These are phyloP conservation scores for Montipora capitata DNA, from an alignment of 92 coral and sea anemone genomes.

Conservation along the genomic window DNA sequence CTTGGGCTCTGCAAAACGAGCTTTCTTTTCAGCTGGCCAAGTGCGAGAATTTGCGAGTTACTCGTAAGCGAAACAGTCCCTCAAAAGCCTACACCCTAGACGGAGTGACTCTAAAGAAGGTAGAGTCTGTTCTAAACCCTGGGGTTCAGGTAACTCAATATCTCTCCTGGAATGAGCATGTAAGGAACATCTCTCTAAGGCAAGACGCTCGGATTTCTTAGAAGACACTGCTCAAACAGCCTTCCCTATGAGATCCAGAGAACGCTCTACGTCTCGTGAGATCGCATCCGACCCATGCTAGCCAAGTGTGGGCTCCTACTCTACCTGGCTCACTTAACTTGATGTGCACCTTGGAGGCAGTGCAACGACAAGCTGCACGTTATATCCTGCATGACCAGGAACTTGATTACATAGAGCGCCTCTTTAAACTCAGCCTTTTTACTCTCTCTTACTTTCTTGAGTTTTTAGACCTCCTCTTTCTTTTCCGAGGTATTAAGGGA, in stretches of 20 bases:
- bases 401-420: too few relatives aligned
- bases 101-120: conserved; percentile 6
- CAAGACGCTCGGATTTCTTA: conserved; percentile 48
- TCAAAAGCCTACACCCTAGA: conserved; percentile 4
- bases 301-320: conserved; percentile 49
- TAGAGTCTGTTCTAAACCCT: conserved; percentile 22
- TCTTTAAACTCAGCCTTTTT: too few relatives aligned
- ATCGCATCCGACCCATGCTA: conserved; percentile 61
- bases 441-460: too few relatives aligned
- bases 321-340: conserved; percentile 36
- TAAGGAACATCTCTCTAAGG: conserved; percentile 42
- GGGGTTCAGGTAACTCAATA: conserved; percentile 37
- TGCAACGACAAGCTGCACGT: too few relatives aligned
- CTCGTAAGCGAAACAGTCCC: conserved; percentile 50
- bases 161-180: conserved; percentile 31
- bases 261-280: conserved; percentile 54
- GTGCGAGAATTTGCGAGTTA: background rate
- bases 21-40: background rate
- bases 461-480: too few relatives aligned
- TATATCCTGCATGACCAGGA: too few relatives aligned
- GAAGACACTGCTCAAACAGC: conserved; percentile 25
- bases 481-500: too few relatives aligned
- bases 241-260: conserved; percentile 30
- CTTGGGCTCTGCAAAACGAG: conserved; percentile 63
- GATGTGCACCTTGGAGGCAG: conserved; percentile 33